phyloP scores from a whole-genome alignment of 2,888 invertebrate genomes.

The Hipparchia sbordonii region DNA sequence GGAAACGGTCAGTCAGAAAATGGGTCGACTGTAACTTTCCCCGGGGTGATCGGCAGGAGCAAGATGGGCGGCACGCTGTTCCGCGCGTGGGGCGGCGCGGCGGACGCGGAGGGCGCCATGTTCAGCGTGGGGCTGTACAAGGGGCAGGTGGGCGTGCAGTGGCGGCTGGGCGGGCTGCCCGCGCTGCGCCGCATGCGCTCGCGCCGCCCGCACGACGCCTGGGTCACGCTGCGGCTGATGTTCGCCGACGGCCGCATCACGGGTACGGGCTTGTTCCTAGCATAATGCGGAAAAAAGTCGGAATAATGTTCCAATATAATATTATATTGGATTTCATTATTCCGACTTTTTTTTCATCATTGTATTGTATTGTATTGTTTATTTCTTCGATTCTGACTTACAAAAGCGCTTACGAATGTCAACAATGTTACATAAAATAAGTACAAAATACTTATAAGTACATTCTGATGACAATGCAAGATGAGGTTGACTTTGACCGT shows the following conservation, averaged over 20 bases:
- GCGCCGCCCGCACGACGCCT: constrained; percentile 59
- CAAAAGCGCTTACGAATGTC: no score
- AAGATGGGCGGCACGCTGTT: constrained; percentile 90
- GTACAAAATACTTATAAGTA: no score
- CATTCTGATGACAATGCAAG: no score
- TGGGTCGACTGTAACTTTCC: no score
- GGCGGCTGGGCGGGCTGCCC: constrained; percentile 78
- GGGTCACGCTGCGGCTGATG: constrained; percentile 50
- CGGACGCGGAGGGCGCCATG: constrained; percentile 74
- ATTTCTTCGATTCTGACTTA: no score
- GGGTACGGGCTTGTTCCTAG: constrained; percentile 36
- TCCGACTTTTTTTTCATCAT: no score
- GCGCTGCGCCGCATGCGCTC: constrained; percentile 50
- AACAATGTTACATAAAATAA: no score
- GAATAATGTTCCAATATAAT: no score
- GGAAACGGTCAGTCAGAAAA: no score
- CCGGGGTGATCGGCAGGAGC: constrained; percentile 67
- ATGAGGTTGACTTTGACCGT: no score
- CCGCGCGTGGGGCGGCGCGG: constrained; percentile 80
- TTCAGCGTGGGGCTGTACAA: constrained; percentile 88
- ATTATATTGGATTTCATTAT: no score
- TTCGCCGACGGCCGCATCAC: constrained; percentile 43
- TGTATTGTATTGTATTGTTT: no score
- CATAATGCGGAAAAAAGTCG: not conserved
- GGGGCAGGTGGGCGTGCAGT: constrained; percentile 87